Conservation (phyloP, 2,888 invertebrate species). For the Helleia helle region DNA sequence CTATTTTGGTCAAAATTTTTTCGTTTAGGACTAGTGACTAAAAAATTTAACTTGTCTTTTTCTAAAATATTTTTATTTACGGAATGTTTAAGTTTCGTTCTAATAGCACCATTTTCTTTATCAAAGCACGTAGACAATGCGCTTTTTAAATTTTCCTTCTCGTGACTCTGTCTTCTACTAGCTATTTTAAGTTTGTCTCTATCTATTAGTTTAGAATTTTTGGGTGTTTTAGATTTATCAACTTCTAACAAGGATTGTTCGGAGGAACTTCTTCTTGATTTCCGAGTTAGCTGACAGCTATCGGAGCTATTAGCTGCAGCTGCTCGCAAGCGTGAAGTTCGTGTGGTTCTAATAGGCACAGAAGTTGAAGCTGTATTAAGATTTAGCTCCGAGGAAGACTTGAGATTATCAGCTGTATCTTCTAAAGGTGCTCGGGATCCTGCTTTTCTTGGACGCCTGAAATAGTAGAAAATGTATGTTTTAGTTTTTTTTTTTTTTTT, state of each 20-base stretch:
- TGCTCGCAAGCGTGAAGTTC: conserved; percentile 81
- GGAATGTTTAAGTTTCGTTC: conserved; percentile 69
- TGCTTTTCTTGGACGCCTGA: conserved; percentile 50
- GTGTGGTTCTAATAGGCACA: conserved; percentile 79
- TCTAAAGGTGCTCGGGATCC: conserved; percentile 43
- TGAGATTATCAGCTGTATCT: conserved; percentile 44
- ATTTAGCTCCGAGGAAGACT: conserved; percentile 65
- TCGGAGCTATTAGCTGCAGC: conserved; percentile 68
- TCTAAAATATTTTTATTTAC: conserved; percentile 62
- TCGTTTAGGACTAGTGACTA: conserved; percentile 55
- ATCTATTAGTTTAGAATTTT: conserved; percentile 53
- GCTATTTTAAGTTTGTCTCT: conserved; percentile 48
- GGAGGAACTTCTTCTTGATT: conserved; percentile 57
- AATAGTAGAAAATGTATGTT: conserved; percentile 35
- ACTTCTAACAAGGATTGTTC: conserved; percentile 55
- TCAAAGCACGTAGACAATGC: conserved; percentile 37
- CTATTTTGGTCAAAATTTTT: conserved; percentile 44
- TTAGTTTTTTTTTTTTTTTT: too few relatives aligned
- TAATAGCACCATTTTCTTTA: conserved; percentile 68
- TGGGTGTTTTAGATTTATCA: conserved; percentile 43
- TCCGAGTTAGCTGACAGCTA: conserved; percentile 40
- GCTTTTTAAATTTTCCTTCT: conserved; percentile 53
- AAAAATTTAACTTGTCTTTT: conserved; percentile 62
- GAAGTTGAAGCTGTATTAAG: conserved; percentile 57
- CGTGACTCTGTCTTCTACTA: conserved; percentile 45